A percentile compares a stretch with the other conserved stretches of the same genome.
Conservation (phyloP, 2,113 vertebrate species). For the Oryzias javanicus region DNA sequence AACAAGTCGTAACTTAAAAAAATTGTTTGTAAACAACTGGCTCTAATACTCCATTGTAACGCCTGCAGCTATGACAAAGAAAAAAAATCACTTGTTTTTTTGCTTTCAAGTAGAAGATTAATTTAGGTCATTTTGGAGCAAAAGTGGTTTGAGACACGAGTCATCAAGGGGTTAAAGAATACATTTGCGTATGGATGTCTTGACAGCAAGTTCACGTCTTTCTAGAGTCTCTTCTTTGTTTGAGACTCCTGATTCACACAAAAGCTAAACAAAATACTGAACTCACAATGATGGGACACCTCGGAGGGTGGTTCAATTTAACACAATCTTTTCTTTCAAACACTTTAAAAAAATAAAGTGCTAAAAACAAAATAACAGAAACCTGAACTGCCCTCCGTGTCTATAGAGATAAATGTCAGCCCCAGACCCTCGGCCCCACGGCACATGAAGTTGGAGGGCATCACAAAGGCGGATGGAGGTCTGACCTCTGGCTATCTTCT, state of each 20-base stretch:
- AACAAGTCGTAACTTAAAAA: no score
- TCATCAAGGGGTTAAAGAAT: not conserved
- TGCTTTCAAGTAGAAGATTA: no score
- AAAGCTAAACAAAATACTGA: not conserved
- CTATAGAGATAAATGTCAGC: slow-evolving; percentile 59
- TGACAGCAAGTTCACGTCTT: not conserved
- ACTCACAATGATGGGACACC: not conserved
- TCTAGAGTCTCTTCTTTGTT: not conserved
- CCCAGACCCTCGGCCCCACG: slow-evolving; percentile 33
- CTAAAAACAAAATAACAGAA: slow-evolving; percentile 17
- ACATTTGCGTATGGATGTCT: not conserved
- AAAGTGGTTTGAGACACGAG: no score
- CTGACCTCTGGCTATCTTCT: slow-evolving; percentile 47
- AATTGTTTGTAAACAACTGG: no score
- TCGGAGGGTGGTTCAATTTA: not conserved
- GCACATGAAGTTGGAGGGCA: slow-evolving; percentile 34
- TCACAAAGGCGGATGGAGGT: slow-evolving; percentile 14
- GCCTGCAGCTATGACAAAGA: no score
- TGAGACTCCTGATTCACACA: not conserved
- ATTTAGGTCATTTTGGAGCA: no score
- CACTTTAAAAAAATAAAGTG: not conserved
- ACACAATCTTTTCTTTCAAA: slow-evolving; percentile 7
- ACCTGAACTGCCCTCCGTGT: slow-evolving; percentile 34
- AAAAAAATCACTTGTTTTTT: no score
- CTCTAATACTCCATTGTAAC: no score